Evolutionary conservation across 2,797 vertebrate genomes (phyloP).

Genomic region (Gila robusta): DNA sequence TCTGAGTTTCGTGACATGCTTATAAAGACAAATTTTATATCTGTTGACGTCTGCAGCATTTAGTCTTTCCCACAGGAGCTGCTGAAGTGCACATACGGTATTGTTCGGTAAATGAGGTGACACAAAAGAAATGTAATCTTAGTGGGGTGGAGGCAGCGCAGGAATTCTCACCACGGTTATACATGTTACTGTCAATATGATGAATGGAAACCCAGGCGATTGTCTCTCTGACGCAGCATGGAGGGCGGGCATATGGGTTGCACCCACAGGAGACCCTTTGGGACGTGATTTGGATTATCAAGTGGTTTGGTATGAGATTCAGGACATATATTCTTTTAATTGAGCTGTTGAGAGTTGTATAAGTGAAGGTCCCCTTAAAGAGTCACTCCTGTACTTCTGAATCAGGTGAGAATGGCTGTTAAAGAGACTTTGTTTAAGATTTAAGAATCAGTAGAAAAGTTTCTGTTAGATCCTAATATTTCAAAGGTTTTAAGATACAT

Average conservation of each 20-base stretch:
- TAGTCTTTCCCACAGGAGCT: conserved; percentile 5
- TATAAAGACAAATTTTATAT: conserved; percentile 16
- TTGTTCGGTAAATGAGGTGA: conserved; percentile 30
- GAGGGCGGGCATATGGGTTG: background rate
- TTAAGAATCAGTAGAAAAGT: background rate
- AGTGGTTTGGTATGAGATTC: background rate
- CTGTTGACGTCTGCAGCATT: background rate
- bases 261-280: background rate
- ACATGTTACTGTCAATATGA: background rate
- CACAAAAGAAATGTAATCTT: conserved; percentile 41
- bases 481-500: background rate
- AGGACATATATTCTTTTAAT: background rate
- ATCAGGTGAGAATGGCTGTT: conserved; percentile 31
- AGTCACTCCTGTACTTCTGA: background rate
- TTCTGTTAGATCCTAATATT: background rate
- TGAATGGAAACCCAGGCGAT: conserved; percentile 19
- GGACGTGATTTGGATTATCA: background rate
- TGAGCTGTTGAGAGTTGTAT: background rate
- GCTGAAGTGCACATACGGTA: conserved; percentile 20
- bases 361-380: background rate
- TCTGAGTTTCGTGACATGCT: conserved; percentile 20
- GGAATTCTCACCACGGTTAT: conserved; percentile 31
- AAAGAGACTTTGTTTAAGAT: background rate
- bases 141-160: conserved; percentile 47
- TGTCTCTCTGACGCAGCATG: conserved; percentile 10